Percentiles rank a stretch among this genome's conserved stretches.
Evolutionary conservation across 64 coral and sea anemone species (phyloP).

Genomic region (Pocillopora damicornis): DNA sequence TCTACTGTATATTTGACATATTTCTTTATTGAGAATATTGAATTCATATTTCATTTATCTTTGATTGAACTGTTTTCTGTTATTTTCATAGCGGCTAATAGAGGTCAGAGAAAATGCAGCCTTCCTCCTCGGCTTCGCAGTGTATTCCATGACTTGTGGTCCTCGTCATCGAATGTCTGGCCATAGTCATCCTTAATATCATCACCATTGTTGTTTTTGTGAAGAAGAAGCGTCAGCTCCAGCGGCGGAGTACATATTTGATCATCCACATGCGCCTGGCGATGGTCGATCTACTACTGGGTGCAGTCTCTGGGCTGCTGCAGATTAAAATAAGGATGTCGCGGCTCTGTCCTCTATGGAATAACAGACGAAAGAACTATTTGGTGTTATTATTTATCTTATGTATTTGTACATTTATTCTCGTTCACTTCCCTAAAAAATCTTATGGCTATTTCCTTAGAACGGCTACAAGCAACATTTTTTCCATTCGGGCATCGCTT

Average conservation of each 20-base stretch:
- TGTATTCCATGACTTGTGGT: conserved; percentile 1
- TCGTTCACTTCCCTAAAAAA: background rate
- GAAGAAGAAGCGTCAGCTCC: background rate
- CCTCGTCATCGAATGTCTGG: background rate
- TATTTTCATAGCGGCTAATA: too few species aligned
- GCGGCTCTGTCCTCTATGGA: background rate
- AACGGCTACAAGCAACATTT: background rate
- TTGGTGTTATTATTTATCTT: background rate
- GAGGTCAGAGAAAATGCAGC: too few species aligned
- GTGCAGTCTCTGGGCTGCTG: background rate
- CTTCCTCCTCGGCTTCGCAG: too few species aligned
- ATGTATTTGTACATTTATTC: background rate
- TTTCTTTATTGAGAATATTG: too few species aligned
- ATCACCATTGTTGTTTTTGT: background rate
- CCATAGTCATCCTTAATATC: background rate
- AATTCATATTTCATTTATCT: too few species aligned
- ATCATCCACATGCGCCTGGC: conserved; percentile 16
- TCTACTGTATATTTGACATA: too few species aligned
- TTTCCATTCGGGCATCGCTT: background rate
- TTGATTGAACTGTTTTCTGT: too few species aligned
- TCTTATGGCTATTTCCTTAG: conserved; percentile 12
- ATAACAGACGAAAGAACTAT: background rate
- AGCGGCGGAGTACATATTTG: background rate
- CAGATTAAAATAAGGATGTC: background rate
- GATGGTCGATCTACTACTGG: background rate